Percentiles rank a stretch among this genome's conserved stretches.
Conservation (phyloP, 2,888 invertebrate species). For the Cyclophora punctaria region DNA sequence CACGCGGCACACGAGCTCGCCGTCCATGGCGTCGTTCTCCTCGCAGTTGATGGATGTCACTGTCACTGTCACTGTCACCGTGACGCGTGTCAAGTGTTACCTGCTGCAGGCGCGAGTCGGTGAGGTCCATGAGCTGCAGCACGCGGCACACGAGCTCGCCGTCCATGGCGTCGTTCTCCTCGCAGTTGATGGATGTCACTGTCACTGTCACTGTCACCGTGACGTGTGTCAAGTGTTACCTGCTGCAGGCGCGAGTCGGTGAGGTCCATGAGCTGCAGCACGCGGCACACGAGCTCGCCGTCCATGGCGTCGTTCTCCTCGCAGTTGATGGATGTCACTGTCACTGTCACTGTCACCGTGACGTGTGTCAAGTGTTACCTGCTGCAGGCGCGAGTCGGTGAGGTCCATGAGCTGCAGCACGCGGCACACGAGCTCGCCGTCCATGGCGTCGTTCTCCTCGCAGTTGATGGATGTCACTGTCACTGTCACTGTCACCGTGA, state of each 20-base stretch:
- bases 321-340: conserved; percentile 73
- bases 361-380: conserved; percentile 1
- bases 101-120: conserved; percentile 87
- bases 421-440: conserved; percentile 96
- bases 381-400: conserved; percentile 89
- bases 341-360: too few relatives aligned
- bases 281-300: conserved; percentile 96
- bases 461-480: conserved; percentile 87
- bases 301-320: conserved; percentile 99
- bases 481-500: too few relatives aligned
- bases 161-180: conserved; percentile 98
- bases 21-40: conserved; percentile 99
- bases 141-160: conserved; percentile 97
- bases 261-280: conserved; percentile 95
- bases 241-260: conserved; percentile 89
- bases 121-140: conserved; percentile 95
- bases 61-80: too few relatives aligned
- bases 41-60: conserved; percentile 78
- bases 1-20: conserved; percentile 95
- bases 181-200: too few relatives aligned
- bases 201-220: too few relatives aligned
- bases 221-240: background rate
- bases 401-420: conserved; percentile 97
- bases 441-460: conserved; percentile 97
- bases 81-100: too few relatives aligned